Evolutionary conservation across 2,888 invertebrate genomes (phyloP).

Genomic region (Aporophyla lueneburgensis): DNA sequence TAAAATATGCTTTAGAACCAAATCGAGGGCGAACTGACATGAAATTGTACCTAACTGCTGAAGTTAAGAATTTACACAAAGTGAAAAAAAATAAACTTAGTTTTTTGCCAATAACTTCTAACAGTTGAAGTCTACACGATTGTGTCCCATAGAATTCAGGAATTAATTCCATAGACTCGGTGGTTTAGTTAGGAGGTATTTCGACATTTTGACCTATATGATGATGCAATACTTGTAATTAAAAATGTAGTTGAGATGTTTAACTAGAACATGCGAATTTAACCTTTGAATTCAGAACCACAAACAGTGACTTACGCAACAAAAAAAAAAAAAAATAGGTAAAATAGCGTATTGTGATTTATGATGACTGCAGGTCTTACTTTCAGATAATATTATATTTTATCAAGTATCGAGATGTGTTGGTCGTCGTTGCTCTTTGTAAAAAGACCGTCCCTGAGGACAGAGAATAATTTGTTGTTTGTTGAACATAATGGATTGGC

Average conservation of each 20-base stretch:
- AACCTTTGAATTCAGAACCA: background rate
- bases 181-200: background rate
- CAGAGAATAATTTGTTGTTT: conserved; percentile 23
- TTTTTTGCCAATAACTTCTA: background rate
- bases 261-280: background rate
- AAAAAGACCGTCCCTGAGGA: conserved; percentile 8
- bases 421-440: background rate
- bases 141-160: background rate
- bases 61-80: background rate
- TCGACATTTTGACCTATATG: background rate
- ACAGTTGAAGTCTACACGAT: background rate
- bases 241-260: background rate
- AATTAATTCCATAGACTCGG: background rate
- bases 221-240: background rate
- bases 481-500: conserved; percentile 12
- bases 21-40: background rate
- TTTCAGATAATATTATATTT: background rate
- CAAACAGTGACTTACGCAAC: background rate
- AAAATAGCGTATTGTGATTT: background rate
- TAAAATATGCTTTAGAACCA: background rate
- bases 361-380: background rate
- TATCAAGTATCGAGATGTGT: conserved; percentile 2
- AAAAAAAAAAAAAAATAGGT: too few relatives aligned
- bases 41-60: too few relatives aligned
- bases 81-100: background rate